Evolutionary conservation across 1,140 invertebrate species (phyloP).

Genomic region (Drosophila pallidifrons): DNA sequence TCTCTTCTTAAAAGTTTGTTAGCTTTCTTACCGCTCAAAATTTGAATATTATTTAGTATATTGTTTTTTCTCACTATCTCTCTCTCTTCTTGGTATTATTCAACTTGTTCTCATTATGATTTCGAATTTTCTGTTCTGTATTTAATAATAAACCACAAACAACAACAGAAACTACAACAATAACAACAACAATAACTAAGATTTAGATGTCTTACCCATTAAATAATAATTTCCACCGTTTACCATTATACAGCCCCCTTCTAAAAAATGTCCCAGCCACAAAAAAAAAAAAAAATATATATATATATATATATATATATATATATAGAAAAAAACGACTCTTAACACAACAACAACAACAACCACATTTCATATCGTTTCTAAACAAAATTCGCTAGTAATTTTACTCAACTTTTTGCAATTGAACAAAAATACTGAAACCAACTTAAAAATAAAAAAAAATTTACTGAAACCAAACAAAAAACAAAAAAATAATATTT

Average conservation of each 20-base stretch:
- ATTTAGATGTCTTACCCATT: constrained; percentile 44
- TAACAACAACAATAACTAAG: constrained; percentile 47
- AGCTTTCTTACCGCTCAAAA: constrained; percentile 39
- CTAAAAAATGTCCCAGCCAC: constrained; percentile 20
- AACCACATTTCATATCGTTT: constrained; percentile 83
- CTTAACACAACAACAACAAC: constrained; percentile 75
- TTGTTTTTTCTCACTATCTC: constrained; percentile 14
- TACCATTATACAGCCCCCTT: constrained; percentile 23
- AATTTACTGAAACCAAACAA: constrained; percentile 35
- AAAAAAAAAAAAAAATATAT: constrained; percentile 14
- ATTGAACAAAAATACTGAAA: constrained; percentile 45
- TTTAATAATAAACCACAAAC: constrained; percentile 52
- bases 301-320: not conserved
- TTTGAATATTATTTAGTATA: constrained; percentile 24
- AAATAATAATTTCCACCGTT: constrained; percentile 19
- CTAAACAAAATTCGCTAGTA: constrained; percentile 58
- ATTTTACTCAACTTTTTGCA: constrained; percentile 32
- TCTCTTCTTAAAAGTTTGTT: constrained; percentile 39
- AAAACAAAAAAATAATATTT: constrained; percentile 31
- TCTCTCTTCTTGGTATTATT: constrained; percentile 35
- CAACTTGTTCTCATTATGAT: not conserved
- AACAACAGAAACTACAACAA: constrained; percentile 62
- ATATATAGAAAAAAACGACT: constrained; percentile 37
- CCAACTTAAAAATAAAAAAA: constrained; percentile 36
- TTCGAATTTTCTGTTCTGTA: constrained; percentile 22